phyloP scores from a whole-genome alignment of 1,140 invertebrate genomes.

The Samia ricini region DNA sequence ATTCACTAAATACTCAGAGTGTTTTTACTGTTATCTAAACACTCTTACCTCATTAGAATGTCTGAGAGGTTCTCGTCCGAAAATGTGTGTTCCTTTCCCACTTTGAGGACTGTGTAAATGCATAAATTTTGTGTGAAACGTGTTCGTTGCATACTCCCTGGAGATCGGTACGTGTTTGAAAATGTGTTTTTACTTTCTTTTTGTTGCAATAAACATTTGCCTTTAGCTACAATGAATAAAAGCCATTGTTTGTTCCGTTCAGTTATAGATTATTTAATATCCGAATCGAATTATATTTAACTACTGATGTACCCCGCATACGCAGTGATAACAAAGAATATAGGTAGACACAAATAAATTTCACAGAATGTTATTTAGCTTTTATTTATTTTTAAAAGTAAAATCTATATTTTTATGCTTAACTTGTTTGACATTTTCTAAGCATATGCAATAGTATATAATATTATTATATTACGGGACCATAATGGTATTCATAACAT shows the following conservation, averaged over 20 bases:
- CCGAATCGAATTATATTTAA: too few species aligned
- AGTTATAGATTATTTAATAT: too few species aligned
- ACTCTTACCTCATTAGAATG: neutral
- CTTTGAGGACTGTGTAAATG: slow-evolving; percentile 1
- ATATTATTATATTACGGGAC: too few species aligned
- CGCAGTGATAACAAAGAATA: too few species aligned
- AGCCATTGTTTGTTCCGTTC: neutral
- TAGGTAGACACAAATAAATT: too few species aligned
- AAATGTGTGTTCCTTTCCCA: neutral
- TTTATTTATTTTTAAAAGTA: too few species aligned
- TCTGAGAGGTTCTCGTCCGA: neutral
- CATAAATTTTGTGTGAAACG: slow-evolving; percentile 1
- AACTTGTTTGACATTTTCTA: too few species aligned
- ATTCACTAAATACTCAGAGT: neutral
- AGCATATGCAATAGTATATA: too few species aligned
- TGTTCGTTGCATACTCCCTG: neutral
- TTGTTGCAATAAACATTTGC: neutral
- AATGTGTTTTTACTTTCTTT: neutral
- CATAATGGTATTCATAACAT: too few species aligned
- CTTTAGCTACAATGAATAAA: neutral
- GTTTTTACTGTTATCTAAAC: neutral
- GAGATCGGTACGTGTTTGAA: neutral
- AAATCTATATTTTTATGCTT: too few species aligned
- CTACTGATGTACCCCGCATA: too few species aligned
- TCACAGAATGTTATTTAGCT: too few species aligned